Evolutionary conservation across 2,113 vertebrate genomes (phyloP).

Genomic region (Pteronura brasiliensis): DNA sequence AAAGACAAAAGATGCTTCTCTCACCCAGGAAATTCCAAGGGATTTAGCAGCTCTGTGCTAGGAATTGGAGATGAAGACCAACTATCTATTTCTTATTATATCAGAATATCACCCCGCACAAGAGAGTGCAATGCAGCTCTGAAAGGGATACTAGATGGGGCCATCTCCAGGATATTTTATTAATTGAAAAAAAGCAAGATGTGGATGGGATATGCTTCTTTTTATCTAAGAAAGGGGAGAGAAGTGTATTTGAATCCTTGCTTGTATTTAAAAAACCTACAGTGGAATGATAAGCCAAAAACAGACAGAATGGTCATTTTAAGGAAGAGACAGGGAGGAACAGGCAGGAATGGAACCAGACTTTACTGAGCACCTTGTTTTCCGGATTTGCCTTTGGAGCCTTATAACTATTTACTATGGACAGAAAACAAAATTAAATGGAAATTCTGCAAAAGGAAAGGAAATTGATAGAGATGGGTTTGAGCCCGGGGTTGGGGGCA

Average conservation of each 20-base stretch:
- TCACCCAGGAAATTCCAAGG: background rate
- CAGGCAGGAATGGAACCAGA: background rate
- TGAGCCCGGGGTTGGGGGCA: background rate
- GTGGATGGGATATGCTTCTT: background rate
- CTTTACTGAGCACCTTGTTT: background rate
- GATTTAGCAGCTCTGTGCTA: background rate
- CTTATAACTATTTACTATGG: background rate
- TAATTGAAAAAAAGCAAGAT: background rate
- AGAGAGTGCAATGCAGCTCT: background rate
- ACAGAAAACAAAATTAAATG: background rate
- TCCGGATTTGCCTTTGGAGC: background rate
- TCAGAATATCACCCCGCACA: background rate
- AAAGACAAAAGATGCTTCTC: background rate
- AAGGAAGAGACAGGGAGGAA: background rate
- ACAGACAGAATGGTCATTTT: background rate
- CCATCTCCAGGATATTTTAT: background rate
- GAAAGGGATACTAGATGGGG: background rate
- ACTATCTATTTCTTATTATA: background rate
- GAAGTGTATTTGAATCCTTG: background rate
- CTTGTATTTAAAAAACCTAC: background rate
- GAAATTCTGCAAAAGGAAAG: background rate
- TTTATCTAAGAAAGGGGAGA: background rate
- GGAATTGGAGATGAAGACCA: background rate
- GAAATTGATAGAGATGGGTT: background rate
- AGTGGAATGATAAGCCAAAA: background rate